Evolutionary conservation across 2,888 invertebrate genomes (phyloP).

Genomic region (Diloba caeruleocephala): DNA sequence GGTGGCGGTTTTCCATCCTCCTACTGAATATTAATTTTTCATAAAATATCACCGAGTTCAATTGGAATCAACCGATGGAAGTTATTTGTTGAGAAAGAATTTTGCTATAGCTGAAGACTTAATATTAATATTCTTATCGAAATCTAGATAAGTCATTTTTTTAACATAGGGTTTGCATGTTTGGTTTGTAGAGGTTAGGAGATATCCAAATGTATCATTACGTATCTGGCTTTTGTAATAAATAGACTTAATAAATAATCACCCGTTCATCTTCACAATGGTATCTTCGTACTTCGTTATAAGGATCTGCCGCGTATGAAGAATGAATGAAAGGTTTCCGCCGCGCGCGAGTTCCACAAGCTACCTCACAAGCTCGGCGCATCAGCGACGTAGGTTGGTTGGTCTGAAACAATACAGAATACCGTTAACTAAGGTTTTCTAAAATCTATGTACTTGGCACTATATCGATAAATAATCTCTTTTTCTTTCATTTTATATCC

Average conservation of each 20-base stretch:
- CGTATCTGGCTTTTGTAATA: conserved; percentile 3
- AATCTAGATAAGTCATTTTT: conserved; percentile 2
- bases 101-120: conserved; percentile 21
- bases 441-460: no score
- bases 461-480: neutral
- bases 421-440: conserved; percentile 5
- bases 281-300: conserved; percentile 66
- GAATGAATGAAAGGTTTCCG: conserved; percentile 71
- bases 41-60: conserved; percentile 59
- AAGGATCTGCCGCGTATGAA: conserved; percentile 61
- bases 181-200: neutral
- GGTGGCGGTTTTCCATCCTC: conserved; percentile 73
- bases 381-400: conserved; percentile 79
- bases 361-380: conserved; percentile 81
- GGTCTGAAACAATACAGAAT: conserved; percentile 65
- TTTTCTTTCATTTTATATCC: conserved; percentile 5
- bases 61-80: conserved; percentile 54
- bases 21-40: conserved; percentile 77
- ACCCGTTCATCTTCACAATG: conserved; percentile 79
- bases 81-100: conserved; percentile 39
- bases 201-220: conserved; percentile 9
- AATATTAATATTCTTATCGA: conserved; percentile 5
- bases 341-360: conserved; percentile 69
- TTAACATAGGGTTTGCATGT: neutral
- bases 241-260: conserved; percentile 44